A percentile compares a stretch with the other conserved stretches of the same genome.
phyloP scores from a whole-genome alignment of 1,140 invertebrate genomes.

The Drosophila varians region DNA sequence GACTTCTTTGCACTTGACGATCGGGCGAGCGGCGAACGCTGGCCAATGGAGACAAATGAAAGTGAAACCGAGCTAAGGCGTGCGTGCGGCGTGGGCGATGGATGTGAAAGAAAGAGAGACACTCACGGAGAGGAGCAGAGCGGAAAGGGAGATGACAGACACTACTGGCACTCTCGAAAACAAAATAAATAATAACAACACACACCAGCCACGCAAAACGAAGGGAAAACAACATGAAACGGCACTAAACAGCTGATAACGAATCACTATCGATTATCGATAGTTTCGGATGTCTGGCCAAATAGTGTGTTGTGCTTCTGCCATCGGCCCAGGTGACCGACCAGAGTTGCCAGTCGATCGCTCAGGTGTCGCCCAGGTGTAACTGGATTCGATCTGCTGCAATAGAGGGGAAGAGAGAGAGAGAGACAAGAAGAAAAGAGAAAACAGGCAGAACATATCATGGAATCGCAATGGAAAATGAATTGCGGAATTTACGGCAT shows the following conservation, averaged over 20 bases:
- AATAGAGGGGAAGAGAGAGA: not conserved
- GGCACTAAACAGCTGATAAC: not conserved
- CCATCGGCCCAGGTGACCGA: too few species aligned
- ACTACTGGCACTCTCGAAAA: not conserved
- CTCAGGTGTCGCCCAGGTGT: too few species aligned
- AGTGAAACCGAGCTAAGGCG: conserved; percentile 38
- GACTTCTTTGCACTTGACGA: conserved; percentile 71
- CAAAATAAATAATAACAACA: not conserved
- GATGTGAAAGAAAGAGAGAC: not conserved
- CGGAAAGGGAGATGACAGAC: not conserved
- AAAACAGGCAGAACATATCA: not conserved
- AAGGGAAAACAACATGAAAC: not conserved
- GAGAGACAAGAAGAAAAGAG: not conserved
- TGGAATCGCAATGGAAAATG: not conserved
- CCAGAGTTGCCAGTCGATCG: not conserved
- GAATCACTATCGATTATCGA: not conserved
- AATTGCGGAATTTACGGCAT: not conserved
- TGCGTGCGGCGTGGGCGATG: conserved; percentile 58
- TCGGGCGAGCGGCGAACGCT: conserved; percentile 17
- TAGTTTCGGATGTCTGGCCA: not conserved
- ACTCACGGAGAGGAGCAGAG: not conserved
- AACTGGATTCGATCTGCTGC: not conserved
- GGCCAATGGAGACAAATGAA: conserved; percentile 29
- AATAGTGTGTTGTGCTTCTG: too few species aligned
- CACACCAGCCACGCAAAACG: not conserved